Base-by-base conservation (phyloP, 1,140 invertebrate species). In the Phymastichus coffea region DNA sequence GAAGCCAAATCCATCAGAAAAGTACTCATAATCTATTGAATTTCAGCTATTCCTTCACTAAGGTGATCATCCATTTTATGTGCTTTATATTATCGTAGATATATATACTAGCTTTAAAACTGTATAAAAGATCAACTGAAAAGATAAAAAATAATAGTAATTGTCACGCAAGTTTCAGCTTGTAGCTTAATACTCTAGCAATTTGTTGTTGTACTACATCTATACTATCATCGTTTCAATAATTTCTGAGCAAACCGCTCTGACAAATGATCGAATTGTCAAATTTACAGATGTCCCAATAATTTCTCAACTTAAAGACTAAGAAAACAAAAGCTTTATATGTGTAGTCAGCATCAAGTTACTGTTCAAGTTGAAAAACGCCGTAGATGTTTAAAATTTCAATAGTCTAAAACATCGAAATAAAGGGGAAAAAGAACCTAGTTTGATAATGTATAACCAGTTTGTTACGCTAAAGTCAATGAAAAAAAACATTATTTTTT, bases 171-270 rank as follows among this genome's bases (percentile, higher is more conserved):
- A 49, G 20, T 56, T 61, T 56, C 55, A 61, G 59, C 55, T 43
- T 61, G 48, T 61, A 61, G 59, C 19, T 28, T 30, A 48, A 49
- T 4, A 51, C 43, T 51, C 49, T 49, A 35, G 46, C 52, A 61
- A 61, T 48, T 61, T 55, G 52, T 61, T 61, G 52, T 54, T 61
- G 55, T 19, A 49, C 52, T 61, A 52, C n/a, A n/a, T n/a, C n/a
- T n/a, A n/a, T n/a, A n/a, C n/a, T 44, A 26, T 55, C 58, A 35
- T 28, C 20, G 59, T 49, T 61, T n/a, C 59, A 61, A 38, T 61
- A 43, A 30, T 54, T 61, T 43, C 55, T 61, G 35, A 28, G 28
- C 15, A 12, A 55, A 56, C 23, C 44, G 23, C 54, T 53, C 53
- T 48, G 3, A 54, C 22, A 52, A 52, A 52, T 60, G 35, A 19